Evolutionary conservation across 2,888 invertebrate species (phyloP), one percentile per base, ranked within the genome.

Genomic region (Pantelozetes paolii): DNA sequence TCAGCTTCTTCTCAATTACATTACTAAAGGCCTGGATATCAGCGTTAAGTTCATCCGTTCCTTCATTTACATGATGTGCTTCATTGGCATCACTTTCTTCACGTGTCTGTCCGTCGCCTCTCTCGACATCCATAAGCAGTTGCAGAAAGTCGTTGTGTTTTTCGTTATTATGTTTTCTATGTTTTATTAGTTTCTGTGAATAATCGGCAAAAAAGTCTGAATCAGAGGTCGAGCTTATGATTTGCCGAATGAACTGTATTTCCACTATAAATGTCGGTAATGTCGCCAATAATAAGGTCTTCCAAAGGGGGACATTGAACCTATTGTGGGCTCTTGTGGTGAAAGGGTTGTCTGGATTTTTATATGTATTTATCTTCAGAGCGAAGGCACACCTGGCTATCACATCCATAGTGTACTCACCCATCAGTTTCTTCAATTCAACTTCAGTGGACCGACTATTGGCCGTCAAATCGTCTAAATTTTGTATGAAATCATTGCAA

Each of bases 71-170:
- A 40, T 67, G 67, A 67, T 67, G 67, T 40, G 67, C 36, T 67
- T 67, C 67, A 23, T 67, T 71, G 45, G 28, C 48, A 48, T 71
- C 54, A 6, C n/a, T 30, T 32, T 71, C 71, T 5, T 71, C 48
- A 20, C 71, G 28, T 15, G 11, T 20, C 11, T 36, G 9, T 1
- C 13, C 13, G n/a, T 54, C 45, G 50, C n/a, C 28, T 71, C 48
- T 71, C 42, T 71, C 71, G 50, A 57, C 72, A 59, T 72, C 72
- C 26, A 72, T 72, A 1, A 72, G 57, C 5, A 72, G 54, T 15
- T 72, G 72, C 15, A 72, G 36, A 57, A 59, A 72, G 20, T 72
- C 72, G 72, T 72, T 59, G n/a, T 45, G 40, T 42, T 32, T 54
- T 45, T 40, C 26, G 18, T 42, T 40, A 13, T 30, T 32, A n/a